Percentiles rank a stretch among this genome's conserved stretches.
phyloP scores from a whole-genome alignment of 2,113 vertebrate genomes.

The Tretioscincus oriximinensis region DNA sequence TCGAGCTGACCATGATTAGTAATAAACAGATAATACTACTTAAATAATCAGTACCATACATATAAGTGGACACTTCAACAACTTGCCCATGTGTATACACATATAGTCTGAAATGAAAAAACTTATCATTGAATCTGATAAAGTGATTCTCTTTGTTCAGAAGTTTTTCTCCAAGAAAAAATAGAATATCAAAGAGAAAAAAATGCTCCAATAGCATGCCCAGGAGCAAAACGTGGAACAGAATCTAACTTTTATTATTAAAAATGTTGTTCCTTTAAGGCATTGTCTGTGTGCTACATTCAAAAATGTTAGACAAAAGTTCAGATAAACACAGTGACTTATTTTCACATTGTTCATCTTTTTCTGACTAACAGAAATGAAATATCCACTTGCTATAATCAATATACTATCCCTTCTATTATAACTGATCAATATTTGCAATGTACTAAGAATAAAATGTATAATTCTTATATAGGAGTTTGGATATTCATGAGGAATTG shows the following conservation, averaged over 20 bases:
- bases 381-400: too few relatives aligned
- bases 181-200: not conserved
- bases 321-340: not conserved
- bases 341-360: not conserved
- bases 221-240: not conserved
- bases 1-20: too few relatives aligned
- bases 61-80: too few relatives aligned
- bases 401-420: too few relatives aligned
- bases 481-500: too few relatives aligned
- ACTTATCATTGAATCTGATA: not conserved
- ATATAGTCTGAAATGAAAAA: not conserved
- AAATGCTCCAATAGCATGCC: not conserved
- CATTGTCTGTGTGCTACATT: not conserved
- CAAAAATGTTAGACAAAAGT: not conserved
- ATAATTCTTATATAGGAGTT: too few relatives aligned
- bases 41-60: not conserved
- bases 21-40: not conserved
- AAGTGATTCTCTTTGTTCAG: slow-evolving; percentile 2
- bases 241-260: not conserved
- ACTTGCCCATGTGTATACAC: too few relatives aligned
- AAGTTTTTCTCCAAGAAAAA: not conserved
- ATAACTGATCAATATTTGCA: too few relatives aligned
- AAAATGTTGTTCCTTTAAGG: not conserved
- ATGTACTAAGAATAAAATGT: too few relatives aligned
- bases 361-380: too few relatives aligned